Evolutionary conservation across 2,888 invertebrate species (phyloP).

Genomic region (Polylopha cassiicola): DNA sequence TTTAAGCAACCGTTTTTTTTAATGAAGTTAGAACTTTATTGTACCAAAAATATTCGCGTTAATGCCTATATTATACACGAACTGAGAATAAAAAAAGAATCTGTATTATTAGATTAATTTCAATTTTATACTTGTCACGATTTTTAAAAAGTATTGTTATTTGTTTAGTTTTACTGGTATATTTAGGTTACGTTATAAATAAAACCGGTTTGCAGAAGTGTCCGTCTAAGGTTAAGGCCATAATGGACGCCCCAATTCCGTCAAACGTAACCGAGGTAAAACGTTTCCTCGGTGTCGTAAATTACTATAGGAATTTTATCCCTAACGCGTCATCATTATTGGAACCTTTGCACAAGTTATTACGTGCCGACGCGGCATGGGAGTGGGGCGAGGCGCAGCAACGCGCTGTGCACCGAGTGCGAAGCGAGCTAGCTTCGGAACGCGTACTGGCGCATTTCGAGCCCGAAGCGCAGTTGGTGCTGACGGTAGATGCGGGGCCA

Average conservation of each 20-base stretch:
- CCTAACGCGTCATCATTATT: constrained; percentile 5
- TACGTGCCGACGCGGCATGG: constrained; percentile 3
- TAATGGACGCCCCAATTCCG: constrained; percentile 4
- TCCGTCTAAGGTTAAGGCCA: constrained; percentile 11
- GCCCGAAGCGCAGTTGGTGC: constrained; percentile 12
- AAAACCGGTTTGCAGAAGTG: constrained; percentile 7
- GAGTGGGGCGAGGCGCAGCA: constrained; percentile 9
- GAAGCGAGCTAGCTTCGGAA: constrained; percentile 16
- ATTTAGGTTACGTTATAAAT: constrained; percentile 14
- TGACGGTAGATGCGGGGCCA: constrained; percentile 22
- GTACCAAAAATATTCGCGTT: too few relatives aligned
- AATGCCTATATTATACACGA: too few relatives aligned
- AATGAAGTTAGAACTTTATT: constrained; percentile 8
- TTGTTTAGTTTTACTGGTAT: too few relatives aligned
- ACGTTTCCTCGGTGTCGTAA: not conserved
- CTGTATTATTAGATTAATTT: not conserved
- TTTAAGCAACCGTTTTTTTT: not conserved
- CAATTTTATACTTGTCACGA: not conserved
- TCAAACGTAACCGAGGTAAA: constrained; percentile 2
- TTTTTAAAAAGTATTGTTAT: constrained; percentile 2
- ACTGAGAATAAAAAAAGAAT: too few relatives aligned
- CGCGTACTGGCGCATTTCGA: constrained; percentile 23
- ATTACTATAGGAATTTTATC: constrained; percentile 4
- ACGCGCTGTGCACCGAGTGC: not conserved
- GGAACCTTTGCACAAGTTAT: constrained; percentile 12